Percentiles rank a stretch among this genome's conserved stretches.
Conservation (phyloP, 1,140 invertebrate genomes). For the Cherax destructor region DNA sequence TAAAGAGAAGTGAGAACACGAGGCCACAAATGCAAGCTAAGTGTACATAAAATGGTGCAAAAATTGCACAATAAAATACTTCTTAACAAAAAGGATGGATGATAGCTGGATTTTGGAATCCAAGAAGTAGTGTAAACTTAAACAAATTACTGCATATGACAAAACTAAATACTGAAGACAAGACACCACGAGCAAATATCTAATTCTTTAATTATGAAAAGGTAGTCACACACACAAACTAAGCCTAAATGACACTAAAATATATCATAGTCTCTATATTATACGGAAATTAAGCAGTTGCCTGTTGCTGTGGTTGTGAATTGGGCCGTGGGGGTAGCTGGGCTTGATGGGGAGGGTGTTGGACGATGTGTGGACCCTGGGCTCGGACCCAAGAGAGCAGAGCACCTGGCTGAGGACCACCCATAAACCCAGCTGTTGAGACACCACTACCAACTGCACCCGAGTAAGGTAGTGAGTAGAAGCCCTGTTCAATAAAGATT, state of each 20-base stretch:
- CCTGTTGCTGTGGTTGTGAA: conserved; percentile 67
- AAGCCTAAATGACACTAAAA: neutral
- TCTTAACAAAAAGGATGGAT: too few relatives aligned
- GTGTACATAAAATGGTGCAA: too few relatives aligned
- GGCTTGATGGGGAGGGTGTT: conserved; percentile 62
- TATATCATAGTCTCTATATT: neutral
- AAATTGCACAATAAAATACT: too few relatives aligned
- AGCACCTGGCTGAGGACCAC: conserved; percentile 77
- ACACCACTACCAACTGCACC: conserved; percentile 57
- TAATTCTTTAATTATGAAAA: neutral
- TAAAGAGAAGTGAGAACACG: too few relatives aligned
- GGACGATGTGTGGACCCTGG: conserved; percentile 57
- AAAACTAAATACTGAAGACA: too few relatives aligned
- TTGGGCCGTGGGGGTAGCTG: conserved; percentile 51
- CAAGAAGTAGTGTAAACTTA: too few relatives aligned
- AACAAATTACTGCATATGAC: too few relatives aligned
- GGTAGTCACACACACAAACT: neutral
- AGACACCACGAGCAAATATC: too few relatives aligned
- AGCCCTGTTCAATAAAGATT: conserved; percentile 50
- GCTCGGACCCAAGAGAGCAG: conserved; percentile 76
- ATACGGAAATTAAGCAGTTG: neutral
- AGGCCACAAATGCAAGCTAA: too few relatives aligned
- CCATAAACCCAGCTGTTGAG: conserved; percentile 75
- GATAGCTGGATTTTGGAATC: too few relatives aligned
- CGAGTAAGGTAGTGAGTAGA: conserved; percentile 59